Percentiles rank a stretch among this genome's conserved stretches.
Conservation (phyloP, 2,888 invertebrate genomes). For the Ernsta delagoae region DNA sequence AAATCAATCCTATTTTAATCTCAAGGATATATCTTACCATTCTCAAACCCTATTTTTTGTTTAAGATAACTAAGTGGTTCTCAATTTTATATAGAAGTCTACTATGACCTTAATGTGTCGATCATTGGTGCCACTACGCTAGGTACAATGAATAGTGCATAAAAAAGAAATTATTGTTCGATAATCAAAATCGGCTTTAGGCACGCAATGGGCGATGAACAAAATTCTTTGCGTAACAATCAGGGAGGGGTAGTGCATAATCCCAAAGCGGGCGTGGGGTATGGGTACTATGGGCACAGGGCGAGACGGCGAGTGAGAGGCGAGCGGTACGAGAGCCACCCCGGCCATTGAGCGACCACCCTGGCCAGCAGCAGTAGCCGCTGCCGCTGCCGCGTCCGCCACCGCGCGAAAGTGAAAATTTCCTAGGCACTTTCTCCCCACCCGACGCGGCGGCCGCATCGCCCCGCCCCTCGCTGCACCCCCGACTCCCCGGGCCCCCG, state of each 20-base stretch:
- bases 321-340: conserved; percentile 11
- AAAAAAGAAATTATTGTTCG: no score
- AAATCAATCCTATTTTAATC: no score
- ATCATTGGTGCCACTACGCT: no score
- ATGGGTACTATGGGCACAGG: neutral
- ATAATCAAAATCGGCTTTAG: no score
- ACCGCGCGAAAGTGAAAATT: conserved; percentile 81
- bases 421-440: conserved; percentile 82
- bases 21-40: no score
- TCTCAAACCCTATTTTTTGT: no score
- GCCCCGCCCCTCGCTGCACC: conserved; percentile 68
- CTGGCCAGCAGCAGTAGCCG: conserved; percentile 45
- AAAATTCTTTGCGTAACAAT: conserved; percentile 33
- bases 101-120: no score
- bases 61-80: no score
- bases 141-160: no score
- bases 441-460: conserved; percentile 60
- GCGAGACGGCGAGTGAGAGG: conserved; percentile 16
- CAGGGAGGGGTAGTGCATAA: conserved; percentile 30
- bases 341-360: conserved; percentile 21
- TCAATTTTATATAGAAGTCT: no score
- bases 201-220: conserved; percentile 16
- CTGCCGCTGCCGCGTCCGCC: conserved; percentile 62
- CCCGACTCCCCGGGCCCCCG: conserved; percentile 61
- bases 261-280: conserved; percentile 21